phyloP scores from a whole-genome alignment of 2,113 vertebrate genomes.

The Ibidorhyncha struthersii region DNA sequence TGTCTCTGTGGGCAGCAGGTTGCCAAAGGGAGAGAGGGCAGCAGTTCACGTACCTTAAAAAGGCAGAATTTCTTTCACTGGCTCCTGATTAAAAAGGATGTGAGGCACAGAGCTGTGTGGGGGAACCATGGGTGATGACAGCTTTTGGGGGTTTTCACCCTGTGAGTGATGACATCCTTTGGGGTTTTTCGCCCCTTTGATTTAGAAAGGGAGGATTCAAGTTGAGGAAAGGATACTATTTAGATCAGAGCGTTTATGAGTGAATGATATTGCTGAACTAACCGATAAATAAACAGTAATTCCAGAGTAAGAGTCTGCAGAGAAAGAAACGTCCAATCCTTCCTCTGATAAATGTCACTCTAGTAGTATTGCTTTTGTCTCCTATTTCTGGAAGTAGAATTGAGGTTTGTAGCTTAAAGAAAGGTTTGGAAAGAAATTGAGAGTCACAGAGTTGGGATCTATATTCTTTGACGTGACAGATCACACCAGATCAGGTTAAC shows the following conservation, averaged over 20 bases:
- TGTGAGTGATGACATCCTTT: neutral
- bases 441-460: neutral
- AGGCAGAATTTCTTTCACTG: neutral
- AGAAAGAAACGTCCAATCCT: neutral
- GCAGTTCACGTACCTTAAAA: neutral
- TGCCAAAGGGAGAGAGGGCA: neutral
- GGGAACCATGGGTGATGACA: neutral
- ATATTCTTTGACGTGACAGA: neutral
- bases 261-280: neutral
- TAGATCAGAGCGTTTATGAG: neutral
- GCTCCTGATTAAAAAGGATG: neutral
- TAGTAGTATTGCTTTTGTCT: neutral
- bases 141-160: neutral
- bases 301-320: neutral
- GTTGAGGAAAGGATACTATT: neutral
- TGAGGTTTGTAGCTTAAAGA: neutral
- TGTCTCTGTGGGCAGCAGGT: neutral
- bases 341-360: neutral
- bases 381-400: slow-evolving; percentile 1
- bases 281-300: neutral
- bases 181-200: neutral
- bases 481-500: neutral
- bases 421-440: neutral
- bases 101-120: neutral
- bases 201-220: neutral